Conservation (phyloP, 1,140 invertebrate species). For the Heliconius hermathena region DNA sequence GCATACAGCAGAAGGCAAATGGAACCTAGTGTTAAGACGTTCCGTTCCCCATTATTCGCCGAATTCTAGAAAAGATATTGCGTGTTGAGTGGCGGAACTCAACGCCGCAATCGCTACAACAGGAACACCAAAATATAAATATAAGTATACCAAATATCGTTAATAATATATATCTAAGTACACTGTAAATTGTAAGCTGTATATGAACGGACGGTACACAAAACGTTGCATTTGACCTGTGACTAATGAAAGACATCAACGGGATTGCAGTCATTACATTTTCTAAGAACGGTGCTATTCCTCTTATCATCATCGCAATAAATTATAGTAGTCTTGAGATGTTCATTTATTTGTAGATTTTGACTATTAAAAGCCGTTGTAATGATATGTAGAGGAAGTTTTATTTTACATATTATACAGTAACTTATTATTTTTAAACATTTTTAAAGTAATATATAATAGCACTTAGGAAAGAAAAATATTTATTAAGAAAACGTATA, state of each 20-base stretch:
- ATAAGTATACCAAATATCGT: not conserved
- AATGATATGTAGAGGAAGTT: not conserved
- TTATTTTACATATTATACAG: not conserved
- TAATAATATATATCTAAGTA: not conserved
- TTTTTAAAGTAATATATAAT: too few species aligned
- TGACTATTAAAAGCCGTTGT: conserved; percentile 20
- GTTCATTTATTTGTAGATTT: conserved; percentile 28
- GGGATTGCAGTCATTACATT: conserved; percentile 32
- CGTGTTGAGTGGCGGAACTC: too few species aligned
- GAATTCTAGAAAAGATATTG: too few species aligned
- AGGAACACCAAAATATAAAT: not conserved
- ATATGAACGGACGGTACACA: not conserved
- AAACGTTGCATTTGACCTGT: conserved; percentile 29
- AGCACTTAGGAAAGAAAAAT: too few species aligned
- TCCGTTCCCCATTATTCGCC: too few species aligned
- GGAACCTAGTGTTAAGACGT: too few species aligned
- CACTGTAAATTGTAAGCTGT: not conserved
- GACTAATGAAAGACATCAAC: conserved; percentile 43
- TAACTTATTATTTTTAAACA: too few species aligned
- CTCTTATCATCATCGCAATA: conserved; percentile 36
- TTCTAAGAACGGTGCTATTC: conserved; percentile 35
- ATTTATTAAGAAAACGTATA: too few species aligned
- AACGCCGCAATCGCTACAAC: not conserved
- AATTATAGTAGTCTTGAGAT: conserved; percentile 27
- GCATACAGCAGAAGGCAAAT: too few species aligned